Percentiles rank a stretch among this genome's conserved stretches.
phyloP scores from a whole-genome alignment of 2,888 invertebrate species.

The Helobdella robusta region DNA sequence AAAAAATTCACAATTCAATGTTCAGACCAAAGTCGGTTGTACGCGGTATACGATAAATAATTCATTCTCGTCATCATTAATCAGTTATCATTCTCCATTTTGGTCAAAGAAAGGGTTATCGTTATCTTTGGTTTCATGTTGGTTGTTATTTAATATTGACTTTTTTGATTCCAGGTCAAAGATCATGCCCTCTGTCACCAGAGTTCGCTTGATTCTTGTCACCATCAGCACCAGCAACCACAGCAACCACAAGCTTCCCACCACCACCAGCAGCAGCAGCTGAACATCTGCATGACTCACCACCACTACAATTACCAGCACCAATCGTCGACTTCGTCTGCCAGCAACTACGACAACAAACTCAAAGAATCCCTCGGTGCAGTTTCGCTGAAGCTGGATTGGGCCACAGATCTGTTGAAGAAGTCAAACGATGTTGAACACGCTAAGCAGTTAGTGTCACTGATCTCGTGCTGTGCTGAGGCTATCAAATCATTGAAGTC shows the following conservation, averaged over 20 bases:
- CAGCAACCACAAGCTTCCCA: neutral
- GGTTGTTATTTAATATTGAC: too few species aligned
- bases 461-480: conserved; percentile 42
- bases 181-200: neutral
- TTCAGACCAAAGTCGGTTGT: too few species aligned
- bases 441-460: conserved; percentile 41
- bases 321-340: too few species aligned
- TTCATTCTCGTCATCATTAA: too few species aligned
- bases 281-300: neutral
- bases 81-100: too few species aligned
- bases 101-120: too few species aligned
- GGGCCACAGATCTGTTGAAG: conserved; percentile 41
- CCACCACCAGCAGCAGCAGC: neutral
- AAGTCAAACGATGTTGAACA: conserved; percentile 39
- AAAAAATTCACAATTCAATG: too few species aligned
- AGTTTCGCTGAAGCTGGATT: conserved; percentile 38
- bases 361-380: conserved; percentile 12
- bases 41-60: too few species aligned
- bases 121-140: too few species aligned
- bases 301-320: neutral
- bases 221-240: conserved; percentile 8
- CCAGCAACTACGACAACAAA: too few species aligned
- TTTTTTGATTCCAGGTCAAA: neutral
- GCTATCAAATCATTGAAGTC: conserved; percentile 31
- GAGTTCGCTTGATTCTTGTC: neutral